phyloP scores from a whole-genome alignment of 2,797 vertebrate species.

The Amphiprion clarkii region DNA sequence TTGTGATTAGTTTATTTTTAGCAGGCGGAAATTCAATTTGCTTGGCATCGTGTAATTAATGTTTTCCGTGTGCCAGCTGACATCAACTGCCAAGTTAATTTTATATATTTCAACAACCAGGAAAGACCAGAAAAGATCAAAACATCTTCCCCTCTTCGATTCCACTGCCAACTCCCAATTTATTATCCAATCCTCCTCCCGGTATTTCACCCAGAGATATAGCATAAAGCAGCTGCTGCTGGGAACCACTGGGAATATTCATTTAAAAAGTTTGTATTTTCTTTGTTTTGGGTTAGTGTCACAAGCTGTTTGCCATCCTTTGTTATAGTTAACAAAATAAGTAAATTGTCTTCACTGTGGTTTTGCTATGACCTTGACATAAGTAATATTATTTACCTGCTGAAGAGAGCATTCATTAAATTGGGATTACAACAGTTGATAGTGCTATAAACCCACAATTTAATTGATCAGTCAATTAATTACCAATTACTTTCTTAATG shows the following conservation, averaged over 20 bases:
- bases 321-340: no score
- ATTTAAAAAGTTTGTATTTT: no score
- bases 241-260: neutral
- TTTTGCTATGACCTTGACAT: neutral
- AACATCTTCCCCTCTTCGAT: neutral
- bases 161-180: neutral
- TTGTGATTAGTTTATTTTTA: constrained; percentile 38
- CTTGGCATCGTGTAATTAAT: constrained; percentile 23
- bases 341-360: no score
- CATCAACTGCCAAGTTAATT: constrained; percentile 8
- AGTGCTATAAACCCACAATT: neutral
- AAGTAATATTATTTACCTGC: no score
- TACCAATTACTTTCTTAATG: neutral
- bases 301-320: neutral
- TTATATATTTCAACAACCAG: constrained; percentile 18
- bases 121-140: neutral
- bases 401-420: no score
- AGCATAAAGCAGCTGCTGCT: neutral
- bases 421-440: neutral
- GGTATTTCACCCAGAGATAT: neutral
- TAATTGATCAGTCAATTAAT: neutral
- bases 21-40: constrained; percentile 15
- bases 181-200: neutral
- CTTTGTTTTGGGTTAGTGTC: neutral
- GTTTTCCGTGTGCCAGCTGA: neutral